Evolutionary conservation across 2,797 vertebrate genomes (phyloP).

Genomic region (Macropus fuliginosus): DNA sequence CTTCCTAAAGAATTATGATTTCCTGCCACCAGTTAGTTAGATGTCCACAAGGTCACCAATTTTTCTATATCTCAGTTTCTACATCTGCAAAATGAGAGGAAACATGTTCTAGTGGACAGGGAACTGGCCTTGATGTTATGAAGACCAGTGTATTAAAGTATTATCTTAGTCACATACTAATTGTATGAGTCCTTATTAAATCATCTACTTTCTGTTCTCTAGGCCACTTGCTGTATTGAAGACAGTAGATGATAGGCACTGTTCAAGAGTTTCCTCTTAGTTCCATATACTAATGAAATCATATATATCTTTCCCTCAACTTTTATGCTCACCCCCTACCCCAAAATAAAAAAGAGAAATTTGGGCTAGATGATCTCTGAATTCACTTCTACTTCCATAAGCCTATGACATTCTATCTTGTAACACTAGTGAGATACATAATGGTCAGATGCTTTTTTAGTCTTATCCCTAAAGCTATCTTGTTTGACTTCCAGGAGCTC

Average conservation of each 20-base stretch:
- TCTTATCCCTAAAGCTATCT: background rate
- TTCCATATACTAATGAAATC: background rate
- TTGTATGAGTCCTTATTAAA: background rate
- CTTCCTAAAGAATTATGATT: background rate
- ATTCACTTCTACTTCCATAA: background rate
- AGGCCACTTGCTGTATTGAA: background rate
- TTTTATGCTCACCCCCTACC: background rate
- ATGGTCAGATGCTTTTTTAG: background rate
- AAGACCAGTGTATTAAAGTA: background rate
- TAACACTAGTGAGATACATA: background rate
- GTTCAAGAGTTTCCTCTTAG: background rate
- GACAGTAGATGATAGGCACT: background rate
- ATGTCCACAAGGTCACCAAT: background rate
- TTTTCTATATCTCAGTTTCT: background rate
- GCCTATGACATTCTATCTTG: background rate
- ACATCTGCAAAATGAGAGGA: background rate
- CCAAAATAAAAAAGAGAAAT: background rate
- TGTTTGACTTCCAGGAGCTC: constrained; percentile 63
- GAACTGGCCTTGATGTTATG: background rate
- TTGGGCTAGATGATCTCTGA: background rate
- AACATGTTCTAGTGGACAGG: background rate
- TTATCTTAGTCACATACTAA: background rate
- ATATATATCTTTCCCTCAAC: background rate
- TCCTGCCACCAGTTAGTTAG: background rate
- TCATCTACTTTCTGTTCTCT: background rate